Evolutionary conservation across 2,113 vertebrate species (phyloP).

Genomic region (Oophaga pumilio): DNA sequence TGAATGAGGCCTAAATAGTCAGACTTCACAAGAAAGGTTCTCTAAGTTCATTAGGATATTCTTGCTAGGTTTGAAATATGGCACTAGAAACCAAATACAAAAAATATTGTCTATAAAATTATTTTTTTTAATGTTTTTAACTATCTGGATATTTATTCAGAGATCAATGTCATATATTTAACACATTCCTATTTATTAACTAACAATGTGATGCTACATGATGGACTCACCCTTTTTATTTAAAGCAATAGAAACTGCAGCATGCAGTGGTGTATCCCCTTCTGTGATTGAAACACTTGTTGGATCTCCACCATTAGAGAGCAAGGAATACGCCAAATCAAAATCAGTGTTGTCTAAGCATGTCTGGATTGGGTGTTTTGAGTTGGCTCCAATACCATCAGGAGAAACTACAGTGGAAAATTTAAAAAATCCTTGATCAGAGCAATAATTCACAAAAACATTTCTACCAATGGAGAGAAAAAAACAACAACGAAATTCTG

Average conservation of each 20-base stretch:
- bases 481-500: neutral
- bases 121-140: no score
- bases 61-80: no score
- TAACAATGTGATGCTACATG: neutral
- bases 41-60: no score
- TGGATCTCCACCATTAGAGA: constrained; percentile 73
- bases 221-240: constrained; percentile 68
- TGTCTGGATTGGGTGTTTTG: constrained; percentile 66
- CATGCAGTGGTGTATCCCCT: constrained; percentile 79
- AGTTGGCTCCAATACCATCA: constrained; percentile 58
- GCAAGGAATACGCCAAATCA: constrained; percentile 70
- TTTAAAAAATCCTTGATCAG: neutral
- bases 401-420: constrained; percentile 63
- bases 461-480: neutral
- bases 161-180: no score
- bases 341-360: constrained; percentile 69
- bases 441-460: neutral
- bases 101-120: neutral
- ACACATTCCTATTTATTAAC: no score
- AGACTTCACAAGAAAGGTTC: no score
- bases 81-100: no score
- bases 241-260: constrained; percentile 73
- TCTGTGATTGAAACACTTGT: constrained; percentile 56
- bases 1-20: no score
- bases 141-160: no score